phyloP scores from a whole-genome alignment of 2,797 vertebrate genomes.

The Hippoglossus hippoglossus region DNA sequence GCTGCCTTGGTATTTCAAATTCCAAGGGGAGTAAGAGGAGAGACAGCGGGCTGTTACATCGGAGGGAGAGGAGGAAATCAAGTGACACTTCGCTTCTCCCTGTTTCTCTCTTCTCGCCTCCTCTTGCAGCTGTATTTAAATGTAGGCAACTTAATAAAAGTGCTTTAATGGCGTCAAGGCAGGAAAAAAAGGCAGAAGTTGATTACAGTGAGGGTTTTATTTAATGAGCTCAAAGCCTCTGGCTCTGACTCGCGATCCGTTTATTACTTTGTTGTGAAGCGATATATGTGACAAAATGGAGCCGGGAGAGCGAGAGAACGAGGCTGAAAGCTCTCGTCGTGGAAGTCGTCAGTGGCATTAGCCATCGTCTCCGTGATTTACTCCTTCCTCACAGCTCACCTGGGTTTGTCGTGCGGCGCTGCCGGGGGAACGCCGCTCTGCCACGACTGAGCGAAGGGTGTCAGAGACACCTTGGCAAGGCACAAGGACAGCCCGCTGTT shows the following conservation, averaged over 20 bases:
- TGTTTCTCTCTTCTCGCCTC: slow-evolving; percentile 35
- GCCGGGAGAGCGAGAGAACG: slow-evolving; percentile 44
- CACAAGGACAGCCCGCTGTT: slow-evolving; percentile 54
- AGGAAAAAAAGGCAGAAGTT: slow-evolving; percentile 63
- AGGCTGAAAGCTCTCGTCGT: slow-evolving; percentile 41
- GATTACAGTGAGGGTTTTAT: slow-evolving; percentile 78
- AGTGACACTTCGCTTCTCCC: slow-evolving; percentile 49
- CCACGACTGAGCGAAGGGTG: slow-evolving; percentile 29
- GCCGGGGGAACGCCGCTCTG: slow-evolving; percentile 22
- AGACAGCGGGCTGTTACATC: slow-evolving; percentile 58
- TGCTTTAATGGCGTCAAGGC: slow-evolving; percentile 65
- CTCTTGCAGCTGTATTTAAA: slow-evolving; percentile 70
- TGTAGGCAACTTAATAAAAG: slow-evolving; percentile 69
- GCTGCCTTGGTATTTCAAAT: slow-evolving; percentile 79
- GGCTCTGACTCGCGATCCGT: slow-evolving; percentile 62
- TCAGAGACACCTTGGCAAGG: slow-evolving; percentile 66
- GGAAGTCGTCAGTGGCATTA: slow-evolving; percentile 38
- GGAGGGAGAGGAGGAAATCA: slow-evolving; percentile 54
- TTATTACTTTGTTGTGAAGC: slow-evolving; percentile 76
- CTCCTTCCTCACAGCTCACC: slow-evolving; percentile 49
- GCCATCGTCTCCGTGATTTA: slow-evolving; percentile 58
- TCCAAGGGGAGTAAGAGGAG: slow-evolving; percentile 69
- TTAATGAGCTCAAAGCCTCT: slow-evolving; percentile 80
- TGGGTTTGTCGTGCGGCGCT: slow-evolving; percentile 34
- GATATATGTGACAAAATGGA: slow-evolving; percentile 71